Conservation (phyloP, 2,797 vertebrate genomes). For the Carapus acus region DNA sequence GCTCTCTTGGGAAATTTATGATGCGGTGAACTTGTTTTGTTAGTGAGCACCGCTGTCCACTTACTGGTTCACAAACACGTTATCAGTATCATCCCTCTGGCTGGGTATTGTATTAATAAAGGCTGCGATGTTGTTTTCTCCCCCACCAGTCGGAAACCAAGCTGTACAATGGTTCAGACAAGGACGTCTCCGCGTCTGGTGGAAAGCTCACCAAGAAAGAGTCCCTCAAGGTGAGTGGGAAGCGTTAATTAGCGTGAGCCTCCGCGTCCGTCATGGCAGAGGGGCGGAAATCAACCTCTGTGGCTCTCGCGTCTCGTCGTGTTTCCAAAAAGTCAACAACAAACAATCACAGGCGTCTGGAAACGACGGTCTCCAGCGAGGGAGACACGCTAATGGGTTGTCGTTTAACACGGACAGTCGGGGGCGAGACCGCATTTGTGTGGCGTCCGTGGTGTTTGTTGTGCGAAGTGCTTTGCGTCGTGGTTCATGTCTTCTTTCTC, state of each 20-base stretch:
- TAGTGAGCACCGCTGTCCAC: not conserved
- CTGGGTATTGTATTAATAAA: no score
- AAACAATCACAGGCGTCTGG: not conserved
- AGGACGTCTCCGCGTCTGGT: conserved; percentile 83
- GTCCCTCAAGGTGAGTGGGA: conserved; percentile 86
- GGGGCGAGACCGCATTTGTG: conserved; percentile 9
- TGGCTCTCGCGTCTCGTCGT: not conserved
- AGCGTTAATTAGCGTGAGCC: conserved; percentile 27
- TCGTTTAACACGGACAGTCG: no score
- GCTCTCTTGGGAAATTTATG: conserved; percentile 1
- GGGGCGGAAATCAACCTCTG: no score
- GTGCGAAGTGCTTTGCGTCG: not conserved
- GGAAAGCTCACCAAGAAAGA: conserved; percentile 98
- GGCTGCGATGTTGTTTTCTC: no score
- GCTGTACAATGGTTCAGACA: conserved; percentile 98
- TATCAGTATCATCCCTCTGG: not conserved
- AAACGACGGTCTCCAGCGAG: no score
- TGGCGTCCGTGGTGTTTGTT: conserved; percentile 1
- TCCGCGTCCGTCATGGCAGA: conserved; percentile 6
- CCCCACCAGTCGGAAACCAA: conserved; percentile 90
- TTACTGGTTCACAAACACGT: not conserved
- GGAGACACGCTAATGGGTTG: no score
- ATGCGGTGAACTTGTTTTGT: not conserved
- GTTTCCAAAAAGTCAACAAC: not conserved
- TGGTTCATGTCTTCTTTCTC: no score